Evolutionary conservation across 2,113 vertebrate species (phyloP).

Genomic region (Aepyceros melampus): DNA sequence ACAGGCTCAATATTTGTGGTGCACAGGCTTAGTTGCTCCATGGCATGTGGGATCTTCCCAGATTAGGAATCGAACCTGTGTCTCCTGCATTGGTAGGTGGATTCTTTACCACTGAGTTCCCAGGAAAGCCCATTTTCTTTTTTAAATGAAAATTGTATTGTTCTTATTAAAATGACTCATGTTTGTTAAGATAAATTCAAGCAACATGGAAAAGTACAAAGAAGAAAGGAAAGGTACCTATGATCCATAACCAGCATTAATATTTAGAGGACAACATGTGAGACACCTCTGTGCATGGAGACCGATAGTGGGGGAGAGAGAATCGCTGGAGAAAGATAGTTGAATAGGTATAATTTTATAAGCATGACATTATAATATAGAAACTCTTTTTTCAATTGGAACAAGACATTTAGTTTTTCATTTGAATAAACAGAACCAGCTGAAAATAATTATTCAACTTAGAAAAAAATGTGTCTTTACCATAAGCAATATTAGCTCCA

Average conservation of each 20-base stretch:
- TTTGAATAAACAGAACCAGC: background rate
- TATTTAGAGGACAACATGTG: background rate
- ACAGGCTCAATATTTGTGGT: background rate
- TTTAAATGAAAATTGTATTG: background rate
- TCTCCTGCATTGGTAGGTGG: background rate
- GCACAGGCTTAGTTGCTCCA: background rate
- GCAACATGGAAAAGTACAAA: background rate
- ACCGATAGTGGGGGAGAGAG: background rate
- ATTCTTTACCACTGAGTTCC: background rate
- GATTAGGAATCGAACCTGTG: background rate
- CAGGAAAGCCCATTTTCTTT: background rate
- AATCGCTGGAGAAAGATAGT: background rate
- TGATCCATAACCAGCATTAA: background rate
- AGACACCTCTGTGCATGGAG: background rate
- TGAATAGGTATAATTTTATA: background rate
- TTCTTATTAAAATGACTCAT: background rate
- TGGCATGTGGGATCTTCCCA: background rate
- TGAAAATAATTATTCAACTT: background rate
- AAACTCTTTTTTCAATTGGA: background rate
- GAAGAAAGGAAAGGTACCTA: background rate
- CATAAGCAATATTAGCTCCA: background rate
- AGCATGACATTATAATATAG: background rate
- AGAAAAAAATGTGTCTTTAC: background rate
- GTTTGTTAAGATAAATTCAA: background rate
- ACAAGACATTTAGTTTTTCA: background rate